Percentiles rank a stretch among this genome's conserved stretches.
phyloP scores from a whole-genome alignment of 2,888 invertebrate genomes.

The Pristionchus mayeri region DNA sequence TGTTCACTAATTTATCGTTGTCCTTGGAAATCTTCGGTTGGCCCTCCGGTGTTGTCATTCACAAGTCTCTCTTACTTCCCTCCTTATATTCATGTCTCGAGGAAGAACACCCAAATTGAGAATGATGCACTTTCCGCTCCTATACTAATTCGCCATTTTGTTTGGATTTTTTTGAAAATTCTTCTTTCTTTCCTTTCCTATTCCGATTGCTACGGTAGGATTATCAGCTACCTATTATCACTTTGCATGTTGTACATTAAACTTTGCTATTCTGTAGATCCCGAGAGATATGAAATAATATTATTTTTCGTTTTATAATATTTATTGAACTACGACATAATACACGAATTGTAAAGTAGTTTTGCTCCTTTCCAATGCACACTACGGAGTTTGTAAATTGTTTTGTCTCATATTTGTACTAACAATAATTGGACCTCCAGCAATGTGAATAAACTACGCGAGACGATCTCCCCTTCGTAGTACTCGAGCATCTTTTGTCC shows the following conservation, averaged over 20 bases:
- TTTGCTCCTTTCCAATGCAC: neutral
- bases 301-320: conserved; percentile 13
- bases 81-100: neutral
- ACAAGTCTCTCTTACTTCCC: neutral
- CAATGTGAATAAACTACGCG: conserved; percentile 11
- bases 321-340: conserved; percentile 33
- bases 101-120: neutral
- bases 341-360: conserved; percentile 34
- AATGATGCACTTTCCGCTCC: neutral
- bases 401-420: conserved; percentile 11
- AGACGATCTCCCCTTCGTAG: neutral
- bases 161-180: neutral
- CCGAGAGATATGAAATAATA: conserved; percentile 30
- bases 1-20: neutral
- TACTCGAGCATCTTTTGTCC: conserved; percentile 51
- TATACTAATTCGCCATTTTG: conserved; percentile 30
- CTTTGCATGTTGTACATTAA: neutral
- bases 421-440: conserved; percentile 11
- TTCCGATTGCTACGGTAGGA: conserved; percentile 8
- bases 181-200: neutral
- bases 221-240: neutral
- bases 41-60: conserved; percentile 28
- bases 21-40: conserved; percentile 29
- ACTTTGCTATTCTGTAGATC: conserved; percentile 17
- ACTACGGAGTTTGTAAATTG: conserved; percentile 11